Evolutionary conservation across 2,888 invertebrate genomes (phyloP).

Genomic region (Synanthedon myopaeformis): DNA sequence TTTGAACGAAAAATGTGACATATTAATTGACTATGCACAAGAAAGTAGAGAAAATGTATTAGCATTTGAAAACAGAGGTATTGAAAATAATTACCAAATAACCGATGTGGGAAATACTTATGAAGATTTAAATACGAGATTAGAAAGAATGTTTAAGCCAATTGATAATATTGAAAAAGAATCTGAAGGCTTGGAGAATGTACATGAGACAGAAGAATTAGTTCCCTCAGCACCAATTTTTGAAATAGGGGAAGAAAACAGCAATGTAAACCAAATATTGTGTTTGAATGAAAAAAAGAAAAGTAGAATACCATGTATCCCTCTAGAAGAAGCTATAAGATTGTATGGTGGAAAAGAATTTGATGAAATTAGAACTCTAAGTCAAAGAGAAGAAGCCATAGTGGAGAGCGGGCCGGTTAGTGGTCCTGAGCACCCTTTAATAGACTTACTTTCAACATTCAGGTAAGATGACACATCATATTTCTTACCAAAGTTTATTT

Average conservation of each 20-base stretch:
- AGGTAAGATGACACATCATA: constrained; percentile 24
- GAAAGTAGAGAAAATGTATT: too few relatives aligned
- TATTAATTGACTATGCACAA: too few relatives aligned
- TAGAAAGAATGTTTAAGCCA: constrained; percentile 15
- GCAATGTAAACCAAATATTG: not conserved
- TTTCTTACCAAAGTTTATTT: too few relatives aligned
- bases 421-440: constrained; percentile 50
- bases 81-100: not conserved
- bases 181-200: not conserved
- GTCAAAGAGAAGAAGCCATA: constrained; percentile 44
- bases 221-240: constrained; percentile 49
- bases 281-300: constrained; percentile 3
- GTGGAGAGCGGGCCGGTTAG: constrained; percentile 43
- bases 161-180: not conserved
- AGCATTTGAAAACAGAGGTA: too few relatives aligned
- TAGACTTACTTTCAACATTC: constrained; percentile 55
- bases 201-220: constrained; percentile 8
- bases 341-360: constrained; percentile 47
- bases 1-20: too few relatives aligned
- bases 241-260: constrained; percentile 16
- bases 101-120: constrained; percentile 7
- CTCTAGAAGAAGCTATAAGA: constrained; percentile 41
- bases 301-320: constrained; percentile 27
- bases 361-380: constrained; percentile 38
- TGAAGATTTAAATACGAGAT: constrained; percentile 19